These are phyloP conservation scores for Spizaetus ornatus DNA, from an alignment of 2,113 vertebrate species.

Conservation along the genomic window DNA sequence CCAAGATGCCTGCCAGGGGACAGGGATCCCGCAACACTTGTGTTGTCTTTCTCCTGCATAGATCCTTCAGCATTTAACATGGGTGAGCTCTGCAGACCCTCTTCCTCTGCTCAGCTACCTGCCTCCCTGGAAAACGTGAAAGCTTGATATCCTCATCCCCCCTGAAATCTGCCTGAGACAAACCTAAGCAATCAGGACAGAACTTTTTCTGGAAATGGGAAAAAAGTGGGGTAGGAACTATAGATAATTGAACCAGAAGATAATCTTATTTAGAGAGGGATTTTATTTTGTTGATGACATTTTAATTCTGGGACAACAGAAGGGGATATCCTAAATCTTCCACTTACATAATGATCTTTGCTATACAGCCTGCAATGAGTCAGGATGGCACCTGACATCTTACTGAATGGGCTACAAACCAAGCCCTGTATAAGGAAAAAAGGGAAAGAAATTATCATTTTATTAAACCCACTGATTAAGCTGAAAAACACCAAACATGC, in stretches of 20 bases:
- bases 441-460: neutral
- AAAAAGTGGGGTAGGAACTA: neutral
- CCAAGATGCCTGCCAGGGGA: accelerated
- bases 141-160: neutral
- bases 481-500: neutral
- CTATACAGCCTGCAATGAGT: neutral
- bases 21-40: neutral
- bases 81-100: neutral
- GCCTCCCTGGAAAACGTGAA: neutral
- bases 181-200: neutral
- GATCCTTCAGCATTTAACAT: neutral
- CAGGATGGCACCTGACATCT: neutral
- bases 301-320: neutral
- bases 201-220: neutral
- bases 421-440: neutral
- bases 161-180: neutral
- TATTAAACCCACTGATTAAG: neutral
- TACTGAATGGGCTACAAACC: neutral
- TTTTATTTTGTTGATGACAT: neutral
- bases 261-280: neutral
- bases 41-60: neutral
- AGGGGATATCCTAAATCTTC: neutral
- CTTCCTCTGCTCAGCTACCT: neutral
- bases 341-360: neutral
- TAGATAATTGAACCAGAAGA: neutral